phyloP scores from a whole-genome alignment of 2,113 vertebrate species.

The Grammomys surdaster region DNA sequence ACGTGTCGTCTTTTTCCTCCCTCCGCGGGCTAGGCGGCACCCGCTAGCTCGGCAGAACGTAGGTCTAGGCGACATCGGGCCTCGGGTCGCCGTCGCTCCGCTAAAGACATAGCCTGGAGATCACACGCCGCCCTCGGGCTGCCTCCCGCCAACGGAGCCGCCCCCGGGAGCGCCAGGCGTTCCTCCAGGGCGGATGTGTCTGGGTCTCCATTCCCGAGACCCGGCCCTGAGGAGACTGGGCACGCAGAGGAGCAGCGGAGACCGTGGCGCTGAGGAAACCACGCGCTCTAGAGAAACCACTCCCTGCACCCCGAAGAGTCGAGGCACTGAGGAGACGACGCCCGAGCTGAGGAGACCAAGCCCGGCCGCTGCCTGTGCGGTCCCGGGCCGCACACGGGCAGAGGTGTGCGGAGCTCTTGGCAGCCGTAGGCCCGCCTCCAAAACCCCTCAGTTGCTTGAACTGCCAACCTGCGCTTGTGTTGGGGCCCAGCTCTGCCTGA shows the following conservation, averaged over 20 bases:
- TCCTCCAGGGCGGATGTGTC: conserved; percentile 50
- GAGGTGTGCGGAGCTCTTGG: neutral
- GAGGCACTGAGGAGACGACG: neutral
- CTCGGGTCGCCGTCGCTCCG: neutral
- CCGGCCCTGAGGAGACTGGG: neutral
- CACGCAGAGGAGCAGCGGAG: no score
- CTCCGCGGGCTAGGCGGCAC: neutral
- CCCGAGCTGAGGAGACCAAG: neutral
- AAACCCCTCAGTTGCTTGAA: neutral
- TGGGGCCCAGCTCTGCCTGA: neutral
- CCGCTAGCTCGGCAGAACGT: neutral
- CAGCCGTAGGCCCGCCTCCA: neutral
- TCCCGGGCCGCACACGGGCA: neutral
- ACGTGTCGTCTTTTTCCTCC: neutral
- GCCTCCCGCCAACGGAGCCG: neutral
- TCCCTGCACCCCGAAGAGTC: fast-evolving
- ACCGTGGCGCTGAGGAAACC: no score
- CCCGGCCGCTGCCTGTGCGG: neutral
- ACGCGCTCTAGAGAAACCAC: no score
- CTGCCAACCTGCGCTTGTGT: neutral
- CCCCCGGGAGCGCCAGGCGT: neutral
- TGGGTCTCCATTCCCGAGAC: neutral
- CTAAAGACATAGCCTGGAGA: neutral
- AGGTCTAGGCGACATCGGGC: neutral
- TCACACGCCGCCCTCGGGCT: neutral